phyloP scores from a whole-genome alignment of 2,113 vertebrate genomes.

The Struthidea cinerea region DNA sequence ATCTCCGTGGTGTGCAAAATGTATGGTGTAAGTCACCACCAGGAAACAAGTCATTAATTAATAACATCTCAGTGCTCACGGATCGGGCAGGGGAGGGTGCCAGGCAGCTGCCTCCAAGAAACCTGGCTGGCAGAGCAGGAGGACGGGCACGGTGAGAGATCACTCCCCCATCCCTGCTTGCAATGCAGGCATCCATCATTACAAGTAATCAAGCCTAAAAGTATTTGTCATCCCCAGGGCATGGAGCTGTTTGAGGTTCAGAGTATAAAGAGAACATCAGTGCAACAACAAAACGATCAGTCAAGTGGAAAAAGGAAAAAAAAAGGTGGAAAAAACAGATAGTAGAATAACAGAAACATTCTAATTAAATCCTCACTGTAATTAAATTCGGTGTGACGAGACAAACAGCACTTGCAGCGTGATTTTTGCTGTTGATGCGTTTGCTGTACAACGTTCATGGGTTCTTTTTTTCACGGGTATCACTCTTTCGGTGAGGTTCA shows the following conservation, averaged over 20 bases:
- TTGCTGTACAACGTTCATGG: neutral
- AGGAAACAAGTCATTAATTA: slow-evolving; percentile 46
- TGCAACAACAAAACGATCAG: neutral
- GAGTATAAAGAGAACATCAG: slow-evolving; percentile 41
- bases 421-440: neutral
- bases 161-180: neutral
- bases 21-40: neutral
- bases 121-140: neutral
- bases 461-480: neutral
- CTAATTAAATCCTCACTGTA: slow-evolving; percentile 27
- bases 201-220: slow-evolving; percentile 28
- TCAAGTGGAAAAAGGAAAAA: neutral
- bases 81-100: neutral
- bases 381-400: slow-evolving; percentile 16
- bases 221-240: slow-evolving; percentile 41
- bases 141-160: neutral
- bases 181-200: neutral
- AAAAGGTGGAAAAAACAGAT: neutral
- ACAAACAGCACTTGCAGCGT: neutral
- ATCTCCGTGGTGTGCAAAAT: neutral
- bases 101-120: neutral
- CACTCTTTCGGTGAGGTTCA: neutral
- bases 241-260: slow-evolving; percentile 15
- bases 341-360: slow-evolving; percentile 1
- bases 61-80: neutral